These are phyloP conservation scores for Tenebrosternarchus preto DNA, from an alignment of 2,113 vertebrate genomes.

Conservation along the genomic window DNA sequence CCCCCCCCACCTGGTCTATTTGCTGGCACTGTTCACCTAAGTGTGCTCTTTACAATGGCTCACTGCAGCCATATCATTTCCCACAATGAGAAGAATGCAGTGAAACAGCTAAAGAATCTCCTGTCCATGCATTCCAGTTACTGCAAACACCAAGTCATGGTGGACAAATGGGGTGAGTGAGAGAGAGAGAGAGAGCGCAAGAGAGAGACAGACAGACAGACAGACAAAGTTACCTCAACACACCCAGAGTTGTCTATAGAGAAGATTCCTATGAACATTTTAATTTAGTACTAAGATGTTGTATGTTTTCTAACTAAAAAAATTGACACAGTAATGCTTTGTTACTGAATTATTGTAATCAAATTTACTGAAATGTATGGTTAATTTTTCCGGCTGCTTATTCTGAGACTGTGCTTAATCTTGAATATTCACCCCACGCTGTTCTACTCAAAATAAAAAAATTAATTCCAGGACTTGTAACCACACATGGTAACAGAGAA, in stretches of 20 bases:
- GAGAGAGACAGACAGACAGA: not conserved
- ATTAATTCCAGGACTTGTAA: slow-evolving; percentile 39
- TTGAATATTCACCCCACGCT: slow-evolving; percentile 46
- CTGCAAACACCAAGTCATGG: slow-evolving; percentile 72
- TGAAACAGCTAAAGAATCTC: slow-evolving; percentile 72
- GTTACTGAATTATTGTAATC: slow-evolving; percentile 35
- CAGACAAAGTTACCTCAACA: not conserved
- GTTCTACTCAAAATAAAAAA: slow-evolving; percentile 43
- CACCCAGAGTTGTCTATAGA: slow-evolving; percentile 39
- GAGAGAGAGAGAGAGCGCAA: not conserved
- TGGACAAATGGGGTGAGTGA: slow-evolving; percentile 66
- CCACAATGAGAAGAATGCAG: slow-evolving; percentile 71
- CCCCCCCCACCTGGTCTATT: slow-evolving; percentile 62
- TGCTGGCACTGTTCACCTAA: slow-evolving; percentile 69
- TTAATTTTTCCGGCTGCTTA: slow-evolving; percentile 53
- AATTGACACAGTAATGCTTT: slow-evolving; percentile 25
- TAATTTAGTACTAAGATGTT: slow-evolving; percentile 5
- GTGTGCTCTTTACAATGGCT: slow-evolving; percentile 70
- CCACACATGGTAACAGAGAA: slow-evolving; percentile 18
- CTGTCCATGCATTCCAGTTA: slow-evolving; percentile 66
- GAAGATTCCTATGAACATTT: slow-evolving; percentile 1
- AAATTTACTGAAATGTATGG: slow-evolving; percentile 22
- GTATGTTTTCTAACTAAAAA: not conserved
- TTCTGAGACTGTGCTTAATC: slow-evolving; percentile 52
- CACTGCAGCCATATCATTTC: slow-evolving; percentile 60